Evolutionary conservation across 2,888 invertebrate genomes (phyloP).

Genomic region (Dendrolimus houi): DNA sequence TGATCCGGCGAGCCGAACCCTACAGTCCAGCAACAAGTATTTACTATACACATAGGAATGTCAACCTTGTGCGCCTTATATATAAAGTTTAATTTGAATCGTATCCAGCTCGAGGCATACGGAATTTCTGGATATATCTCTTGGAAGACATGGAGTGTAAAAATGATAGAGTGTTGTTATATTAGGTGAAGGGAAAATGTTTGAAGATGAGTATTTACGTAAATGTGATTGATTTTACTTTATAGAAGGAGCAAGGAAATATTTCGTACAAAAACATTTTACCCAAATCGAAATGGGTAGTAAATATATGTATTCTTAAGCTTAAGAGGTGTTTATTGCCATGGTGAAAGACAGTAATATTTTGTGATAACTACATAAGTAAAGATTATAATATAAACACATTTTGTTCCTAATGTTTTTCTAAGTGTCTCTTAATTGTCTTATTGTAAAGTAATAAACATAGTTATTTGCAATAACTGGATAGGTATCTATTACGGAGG

Average conservation of each 20-base stretch:
- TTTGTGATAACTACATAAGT: too few relatives aligned
- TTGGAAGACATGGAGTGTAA: conserved; percentile 48
- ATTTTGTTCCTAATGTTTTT: too few relatives aligned
- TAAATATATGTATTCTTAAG: too few relatives aligned
- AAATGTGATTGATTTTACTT: not conserved
- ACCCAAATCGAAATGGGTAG: too few relatives aligned
- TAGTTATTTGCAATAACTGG: too few relatives aligned
- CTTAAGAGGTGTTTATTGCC: too few relatives aligned
- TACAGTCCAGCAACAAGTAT: conserved; percentile 65
- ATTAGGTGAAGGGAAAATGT: conserved; percentile 14
- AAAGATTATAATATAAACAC: too few relatives aligned
- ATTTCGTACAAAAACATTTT: not conserved
- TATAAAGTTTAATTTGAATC: conserved; percentile 35
- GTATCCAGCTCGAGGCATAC: conserved; percentile 17
- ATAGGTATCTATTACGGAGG: conserved; percentile 13
- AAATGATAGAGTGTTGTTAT: conserved; percentile 52
- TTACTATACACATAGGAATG: conserved; percentile 32
- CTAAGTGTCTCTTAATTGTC: too few relatives aligned
- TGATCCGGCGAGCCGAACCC: conserved; percentile 55
- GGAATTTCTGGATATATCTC: conserved; percentile 44
- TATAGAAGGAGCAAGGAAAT: not conserved
- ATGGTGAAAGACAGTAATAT: too few relatives aligned
- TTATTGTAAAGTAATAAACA: too few relatives aligned
- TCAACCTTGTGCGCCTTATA: conserved; percentile 30
- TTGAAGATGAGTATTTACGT: not conserved